Percentiles rank a stretch among this genome's conserved stretches.
Conservation (phyloP, 1,140 invertebrate species). For the Drosophila carrolli region DNA sequence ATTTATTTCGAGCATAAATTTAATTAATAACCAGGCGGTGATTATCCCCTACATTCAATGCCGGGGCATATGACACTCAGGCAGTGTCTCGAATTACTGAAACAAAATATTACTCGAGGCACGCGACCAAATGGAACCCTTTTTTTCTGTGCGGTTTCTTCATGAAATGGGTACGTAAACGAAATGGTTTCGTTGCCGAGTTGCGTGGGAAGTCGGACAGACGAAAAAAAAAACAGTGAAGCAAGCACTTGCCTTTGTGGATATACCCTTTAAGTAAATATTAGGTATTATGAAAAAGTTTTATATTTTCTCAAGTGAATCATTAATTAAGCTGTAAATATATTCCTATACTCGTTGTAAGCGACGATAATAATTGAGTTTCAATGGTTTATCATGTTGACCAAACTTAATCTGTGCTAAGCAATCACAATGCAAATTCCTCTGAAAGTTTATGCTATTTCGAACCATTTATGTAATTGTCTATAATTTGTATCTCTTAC, state of each 20-base stretch:
- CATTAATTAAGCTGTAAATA: no score
- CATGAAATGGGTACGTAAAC: conserved; percentile 9
- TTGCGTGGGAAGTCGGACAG: conserved; percentile 15
- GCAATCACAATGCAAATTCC: no score
- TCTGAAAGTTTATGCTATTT: no score
- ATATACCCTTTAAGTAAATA: neutral
- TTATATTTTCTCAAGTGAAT: no score
- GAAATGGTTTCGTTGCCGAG: conserved; percentile 12
- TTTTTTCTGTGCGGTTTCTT: conserved; percentile 8
- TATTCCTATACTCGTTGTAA: no score
- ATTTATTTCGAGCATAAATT: conserved; percentile 43
- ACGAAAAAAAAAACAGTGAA: neutral
- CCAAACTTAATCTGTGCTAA: no score
- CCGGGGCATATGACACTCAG: conserved; percentile 33
- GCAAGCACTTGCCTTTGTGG: neutral
- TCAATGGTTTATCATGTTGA: no score
- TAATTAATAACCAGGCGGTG: conserved; percentile 41
- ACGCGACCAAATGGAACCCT: conserved; percentile 28
- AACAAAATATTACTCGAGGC: conserved; percentile 18
- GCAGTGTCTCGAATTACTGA: conserved; percentile 21
- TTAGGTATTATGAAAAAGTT: no score
- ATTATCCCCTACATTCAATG: conserved; percentile 26
- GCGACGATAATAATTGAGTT: no score
- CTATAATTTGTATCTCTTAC: neutral
- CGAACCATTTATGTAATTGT: no score